phyloP scores from a whole-genome alignment of 2,797 vertebrate genomes.

The Florisuga fusca region DNA sequence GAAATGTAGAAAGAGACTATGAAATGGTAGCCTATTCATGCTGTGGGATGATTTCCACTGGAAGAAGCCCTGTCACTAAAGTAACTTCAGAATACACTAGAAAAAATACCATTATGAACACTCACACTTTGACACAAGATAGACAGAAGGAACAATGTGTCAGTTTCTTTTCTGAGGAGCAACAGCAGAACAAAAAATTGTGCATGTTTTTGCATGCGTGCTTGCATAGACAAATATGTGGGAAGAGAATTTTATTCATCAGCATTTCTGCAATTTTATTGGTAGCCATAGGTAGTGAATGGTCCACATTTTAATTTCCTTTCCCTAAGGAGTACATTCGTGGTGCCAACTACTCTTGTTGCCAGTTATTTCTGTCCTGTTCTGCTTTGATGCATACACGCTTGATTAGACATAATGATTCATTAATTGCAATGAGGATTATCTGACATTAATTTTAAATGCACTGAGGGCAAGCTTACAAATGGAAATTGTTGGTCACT shows the following conservation, averaged over 20 bases:
- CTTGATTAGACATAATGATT: background rate
- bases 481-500: background rate
- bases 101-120: background rate
- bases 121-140: background rate
- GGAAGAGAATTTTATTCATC: background rate
- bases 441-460: background rate
- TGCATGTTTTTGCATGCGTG: background rate
- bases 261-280: background rate
- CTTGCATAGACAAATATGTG: background rate
- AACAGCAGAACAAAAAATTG: background rate
- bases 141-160: background rate
- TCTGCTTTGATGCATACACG: background rate
- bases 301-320: background rate
- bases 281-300: background rate
- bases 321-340: background rate
- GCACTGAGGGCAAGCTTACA: background rate
- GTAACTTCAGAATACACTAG: background rate
- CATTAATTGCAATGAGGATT: background rate
- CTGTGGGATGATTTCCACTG: background rate
- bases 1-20: background rate
- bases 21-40: background rate
- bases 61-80: background rate
- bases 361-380: background rate
- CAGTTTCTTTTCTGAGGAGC: background rate
- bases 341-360: background rate